These are phyloP conservation scores for Hesperia comma DNA, from an alignment of 2,888 invertebrate genomes.

Conservation along the genomic window DNA sequence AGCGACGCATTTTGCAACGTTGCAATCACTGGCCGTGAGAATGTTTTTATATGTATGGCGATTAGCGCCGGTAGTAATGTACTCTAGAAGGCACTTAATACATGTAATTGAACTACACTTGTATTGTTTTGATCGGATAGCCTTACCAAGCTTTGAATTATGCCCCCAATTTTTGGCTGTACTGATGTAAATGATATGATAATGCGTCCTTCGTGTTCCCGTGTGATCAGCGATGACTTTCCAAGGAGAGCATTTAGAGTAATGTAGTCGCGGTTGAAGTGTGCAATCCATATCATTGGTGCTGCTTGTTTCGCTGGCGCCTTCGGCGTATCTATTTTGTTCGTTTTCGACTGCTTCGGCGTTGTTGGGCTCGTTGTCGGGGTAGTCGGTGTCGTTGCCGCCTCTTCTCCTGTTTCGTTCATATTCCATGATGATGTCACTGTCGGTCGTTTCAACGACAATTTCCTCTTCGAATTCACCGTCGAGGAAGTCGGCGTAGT, in stretches of 20 bases:
- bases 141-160: constrained; percentile 37
- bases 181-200: constrained; percentile 32
- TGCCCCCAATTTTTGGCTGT: constrained; percentile 21
- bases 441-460: no score
- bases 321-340: not conserved
- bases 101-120: constrained; percentile 39
- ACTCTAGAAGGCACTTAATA: constrained; percentile 32
- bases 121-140: constrained; percentile 36
- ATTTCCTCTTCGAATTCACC: not conserved
- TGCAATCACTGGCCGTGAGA: constrained; percentile 35
- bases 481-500: no score
- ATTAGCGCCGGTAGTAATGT: constrained; percentile 37
- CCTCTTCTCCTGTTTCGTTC: no score
- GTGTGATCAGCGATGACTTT: constrained; percentile 35
- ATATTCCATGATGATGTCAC: no score
- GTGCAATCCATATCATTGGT: constrained; percentile 6
- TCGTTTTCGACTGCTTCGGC: not conserved
- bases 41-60: constrained; percentile 35
- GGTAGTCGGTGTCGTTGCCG: no score
- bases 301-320: not conserved
- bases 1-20: constrained; percentile 35
- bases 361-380: no score
- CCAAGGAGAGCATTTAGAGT: constrained; percentile 33
- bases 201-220: constrained; percentile 16
- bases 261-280: not conserved